phyloP scores from a whole-genome alignment of 64 coral and sea anemone genomes.

The Actinia equina region DNA sequence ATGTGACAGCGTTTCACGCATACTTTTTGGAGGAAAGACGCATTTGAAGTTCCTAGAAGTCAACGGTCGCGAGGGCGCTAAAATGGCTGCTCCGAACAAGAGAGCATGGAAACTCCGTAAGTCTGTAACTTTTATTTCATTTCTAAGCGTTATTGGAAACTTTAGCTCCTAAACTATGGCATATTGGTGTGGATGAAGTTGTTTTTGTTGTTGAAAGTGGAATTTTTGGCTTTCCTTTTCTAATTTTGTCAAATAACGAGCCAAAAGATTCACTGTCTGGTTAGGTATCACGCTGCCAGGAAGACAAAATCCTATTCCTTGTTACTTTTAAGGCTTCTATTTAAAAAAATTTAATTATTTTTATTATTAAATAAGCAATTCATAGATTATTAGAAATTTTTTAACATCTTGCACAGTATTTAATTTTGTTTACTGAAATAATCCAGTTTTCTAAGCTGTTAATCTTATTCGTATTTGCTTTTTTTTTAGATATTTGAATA shows the following conservation, averaged over 20 bases:
- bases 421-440: not conserved
- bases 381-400: not conserved
- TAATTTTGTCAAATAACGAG: not conserved
- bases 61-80: conserved; percentile 15
- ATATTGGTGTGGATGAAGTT: not conserved
- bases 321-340: not conserved
- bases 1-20: conserved; percentile 2
- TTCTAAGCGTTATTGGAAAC: not conserved
- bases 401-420: not conserved
- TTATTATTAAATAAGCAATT: not conserved
- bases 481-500: not conserved
- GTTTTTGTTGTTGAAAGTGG: not conserved
- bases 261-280: not conserved
- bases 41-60: conserved; percentile 5
- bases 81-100: conserved; percentile 79
- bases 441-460: not conserved
- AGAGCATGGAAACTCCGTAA: conserved; percentile 95
- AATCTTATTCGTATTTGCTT: not conserved
- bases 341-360: not conserved
- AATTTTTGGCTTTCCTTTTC: not conserved
- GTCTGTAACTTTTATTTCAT: conserved; percentile 33
- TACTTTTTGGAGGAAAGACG: conserved; percentile 1
- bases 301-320: not conserved
- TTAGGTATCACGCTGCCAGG: not conserved
- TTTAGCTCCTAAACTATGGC: not conserved